Base-by-base conservation (phyloP, 2,888 invertebrate species). In the Ceriagrion tenellum region DNA sequence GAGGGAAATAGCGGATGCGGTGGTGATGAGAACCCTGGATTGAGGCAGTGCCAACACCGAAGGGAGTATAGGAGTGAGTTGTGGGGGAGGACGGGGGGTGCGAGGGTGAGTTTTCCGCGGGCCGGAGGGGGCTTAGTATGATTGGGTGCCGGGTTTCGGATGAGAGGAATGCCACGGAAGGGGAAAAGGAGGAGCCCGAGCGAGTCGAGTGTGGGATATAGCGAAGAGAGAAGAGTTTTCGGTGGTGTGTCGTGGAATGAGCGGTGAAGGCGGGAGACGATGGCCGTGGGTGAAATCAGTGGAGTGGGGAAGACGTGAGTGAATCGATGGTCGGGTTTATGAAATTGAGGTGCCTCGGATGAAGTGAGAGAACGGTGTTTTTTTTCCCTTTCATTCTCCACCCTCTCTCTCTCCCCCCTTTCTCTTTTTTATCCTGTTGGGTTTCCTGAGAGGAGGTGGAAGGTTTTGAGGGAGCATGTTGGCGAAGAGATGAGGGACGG, bases 301-400 rank as follows among this genome's bases (percentile, higher is more conserved):
- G 81, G 35, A 81, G 10, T 30, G 81, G 35, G 81, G 30, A 35
- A 81, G 30, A 81, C 81, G 30, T 81, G 81, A 81, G 81, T 81
- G 81, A 81, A 81, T 81, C 81, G 81, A 81, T 81, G 81, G 81
- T 16, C 16, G 81, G 81, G 81, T 81, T 81, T 81, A 81, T 81
- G 81, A 81, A 81, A 81, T 81, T 81, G 81, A 81, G 81, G 81
- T 81, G 81, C 81, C 81, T 30, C 26, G 81, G 81, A 81, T 81
- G 81, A 81, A 81, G 81, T 35, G 81, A 35, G 81, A 26, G 81
- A n/a, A 69, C 10, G 81, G 35, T 81, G n/a, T n/a, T n/a, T n/a
- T n/a, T 35, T 81, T 81, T 81, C 35, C n/a, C 20, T 13, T 35
- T 35, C 16, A 30, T 35, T 35, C 35, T 81, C 81, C 0, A 35